Percentiles rank a stretch among this genome's conserved stretches.
Conservation (phyloP, 2,888 invertebrate species). For the Troglohyphantes excavatus region DNA sequence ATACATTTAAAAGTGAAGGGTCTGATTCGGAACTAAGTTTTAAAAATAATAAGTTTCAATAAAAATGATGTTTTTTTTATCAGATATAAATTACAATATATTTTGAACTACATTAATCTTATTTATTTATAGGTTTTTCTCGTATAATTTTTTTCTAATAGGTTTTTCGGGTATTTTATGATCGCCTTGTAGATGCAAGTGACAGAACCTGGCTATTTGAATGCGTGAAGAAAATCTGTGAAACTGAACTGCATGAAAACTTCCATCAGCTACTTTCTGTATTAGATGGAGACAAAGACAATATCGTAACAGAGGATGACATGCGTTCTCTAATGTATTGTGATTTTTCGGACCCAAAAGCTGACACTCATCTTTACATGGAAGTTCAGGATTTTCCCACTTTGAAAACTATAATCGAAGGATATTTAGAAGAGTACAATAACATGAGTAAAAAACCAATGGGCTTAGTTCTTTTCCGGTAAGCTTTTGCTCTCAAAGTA, state of each 20-base stretch:
- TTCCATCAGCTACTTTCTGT: conserved; percentile 88
- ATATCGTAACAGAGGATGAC: conserved; percentile 87
- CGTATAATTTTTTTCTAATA: conserved; percentile 80
- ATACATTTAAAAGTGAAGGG: too few relatives aligned
- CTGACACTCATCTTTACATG: conserved; percentile 92
- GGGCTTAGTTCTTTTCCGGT: conserved; percentile 95
- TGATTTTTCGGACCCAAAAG: conserved; percentile 97
- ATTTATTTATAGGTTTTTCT: too few relatives aligned
- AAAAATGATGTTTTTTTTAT: too few relatives aligned
- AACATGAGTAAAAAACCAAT: conserved; percentile 98
- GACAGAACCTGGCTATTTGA: conserved; percentile 92
- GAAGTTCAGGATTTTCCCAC: conserved; percentile 93
- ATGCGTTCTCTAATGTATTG: conserved; percentile 94
- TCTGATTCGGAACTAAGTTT: too few relatives aligned
- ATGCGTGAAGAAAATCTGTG: conserved; percentile 87
- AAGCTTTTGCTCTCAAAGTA: too few relatives aligned
- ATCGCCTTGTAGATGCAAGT: conserved; percentile 92
- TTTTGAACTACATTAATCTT: too few relatives aligned
- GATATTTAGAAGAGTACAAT: conserved; percentile 94
- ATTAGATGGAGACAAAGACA: conserved; percentile 85
- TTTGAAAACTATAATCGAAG: conserved; percentile 91
- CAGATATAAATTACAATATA: too few relatives aligned
- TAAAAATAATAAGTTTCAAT: too few relatives aligned
- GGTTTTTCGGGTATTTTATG: conserved; percentile 94
- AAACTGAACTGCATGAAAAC: conserved; percentile 84